Percentiles rank a stretch among this genome's conserved stretches.
These are phyloP conservation scores for Mellilla xanthometata DNA, from an alignment of 2,888 invertebrate species.

Conservation along the genomic window DNA sequence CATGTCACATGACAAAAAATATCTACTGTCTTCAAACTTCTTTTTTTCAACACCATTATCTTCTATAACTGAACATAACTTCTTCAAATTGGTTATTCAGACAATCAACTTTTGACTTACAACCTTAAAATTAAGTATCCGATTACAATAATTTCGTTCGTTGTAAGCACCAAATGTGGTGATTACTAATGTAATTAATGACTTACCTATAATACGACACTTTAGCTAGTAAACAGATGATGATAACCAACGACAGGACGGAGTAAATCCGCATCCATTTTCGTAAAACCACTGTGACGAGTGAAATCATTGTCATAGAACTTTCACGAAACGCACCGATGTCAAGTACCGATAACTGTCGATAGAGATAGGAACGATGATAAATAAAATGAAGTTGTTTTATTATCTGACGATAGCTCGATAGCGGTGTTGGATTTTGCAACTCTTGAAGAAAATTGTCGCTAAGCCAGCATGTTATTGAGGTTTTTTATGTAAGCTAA, in stretches of 20 bases:
- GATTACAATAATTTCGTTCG: no score
- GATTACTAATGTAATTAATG: no score
- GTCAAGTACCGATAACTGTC: conserved; percentile 20
- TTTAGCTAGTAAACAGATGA: conserved; percentile 35
- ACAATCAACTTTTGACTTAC: no score
- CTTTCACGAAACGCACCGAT: conserved; percentile 44
- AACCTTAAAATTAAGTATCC: no score
- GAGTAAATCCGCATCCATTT: conserved; percentile 49
- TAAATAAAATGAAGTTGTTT: not conserved
- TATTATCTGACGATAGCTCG: not conserved
- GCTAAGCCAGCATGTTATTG: not conserved
- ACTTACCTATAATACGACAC: conserved; percentile 43
- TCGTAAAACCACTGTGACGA: conserved; percentile 41
- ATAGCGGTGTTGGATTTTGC: not conserved
- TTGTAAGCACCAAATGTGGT: no score
- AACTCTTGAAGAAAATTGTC: not conserved
- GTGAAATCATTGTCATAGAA: conserved; percentile 49
- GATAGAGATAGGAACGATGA: not conserved
- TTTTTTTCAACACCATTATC: no score
- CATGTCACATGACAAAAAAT: no score
- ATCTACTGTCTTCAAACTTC: no score
- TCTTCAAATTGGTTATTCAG: no score
- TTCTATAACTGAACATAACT: no score
- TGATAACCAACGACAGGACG: conserved; percentile 38
- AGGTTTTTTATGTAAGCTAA: no score